Conservation (phyloP, 35 echinoderm and acorn worm genomes). For the Ophioderma brevispina region DNA sequence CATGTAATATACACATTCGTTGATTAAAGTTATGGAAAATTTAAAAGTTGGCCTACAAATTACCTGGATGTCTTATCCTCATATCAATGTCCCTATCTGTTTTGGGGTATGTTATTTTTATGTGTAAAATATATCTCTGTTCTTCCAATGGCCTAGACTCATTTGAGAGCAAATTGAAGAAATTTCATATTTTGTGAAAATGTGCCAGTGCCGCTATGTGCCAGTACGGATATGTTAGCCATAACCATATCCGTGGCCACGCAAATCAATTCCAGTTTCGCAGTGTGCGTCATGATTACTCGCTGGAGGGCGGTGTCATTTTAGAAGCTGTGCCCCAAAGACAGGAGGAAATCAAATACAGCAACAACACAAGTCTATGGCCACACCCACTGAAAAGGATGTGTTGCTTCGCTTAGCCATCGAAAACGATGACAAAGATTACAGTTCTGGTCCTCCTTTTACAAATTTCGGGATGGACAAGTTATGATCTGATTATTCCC, state of each 20-base stretch:
- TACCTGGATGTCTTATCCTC: no score
- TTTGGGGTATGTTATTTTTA: no score
- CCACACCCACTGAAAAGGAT: slow-evolving; percentile 3
- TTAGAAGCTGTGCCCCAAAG: not conserved
- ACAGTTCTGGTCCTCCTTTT: slow-evolving; percentile 21
- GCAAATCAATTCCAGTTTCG: slow-evolving; percentile 3
- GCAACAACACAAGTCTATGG: not conserved
- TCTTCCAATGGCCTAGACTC: no score
- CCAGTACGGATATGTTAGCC: slow-evolving; percentile 16
- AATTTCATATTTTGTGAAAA: no score
- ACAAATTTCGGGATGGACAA: slow-evolving; percentile 6
- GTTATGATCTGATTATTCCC: slow-evolving; percentile 5
- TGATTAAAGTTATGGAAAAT: no score
- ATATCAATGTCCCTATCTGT: no score
- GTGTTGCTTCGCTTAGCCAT: slow-evolving; percentile 24
- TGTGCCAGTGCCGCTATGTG: no score
- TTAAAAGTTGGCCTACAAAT: no score
- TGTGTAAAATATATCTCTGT: no score
- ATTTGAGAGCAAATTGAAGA: no score
- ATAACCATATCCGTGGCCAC: not conserved
- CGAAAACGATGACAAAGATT: slow-evolving; percentile 20
- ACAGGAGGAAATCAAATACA: not conserved
- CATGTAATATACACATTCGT: no score
- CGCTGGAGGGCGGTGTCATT: no score
- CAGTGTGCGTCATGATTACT: not conserved